A percentile compares a stretch with the other conserved stretches of the same genome.
Evolutionary conservation across 2,797 vertebrate genomes (phyloP).

Genomic region (Gallirallus australis): DNA sequence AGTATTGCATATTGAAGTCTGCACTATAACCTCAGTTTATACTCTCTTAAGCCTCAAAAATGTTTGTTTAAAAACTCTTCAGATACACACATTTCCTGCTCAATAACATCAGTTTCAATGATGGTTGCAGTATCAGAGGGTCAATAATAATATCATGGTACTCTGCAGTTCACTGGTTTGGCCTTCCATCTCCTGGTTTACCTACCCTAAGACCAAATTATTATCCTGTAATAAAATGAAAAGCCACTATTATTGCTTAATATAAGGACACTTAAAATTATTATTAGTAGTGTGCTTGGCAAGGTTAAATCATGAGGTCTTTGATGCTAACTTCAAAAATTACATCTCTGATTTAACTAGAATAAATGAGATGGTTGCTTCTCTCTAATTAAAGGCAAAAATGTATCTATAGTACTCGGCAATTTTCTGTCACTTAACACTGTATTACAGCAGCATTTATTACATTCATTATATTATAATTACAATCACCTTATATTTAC

Average conservation of each 20-base stretch:
- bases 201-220: constrained; percentile 35
- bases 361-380: constrained; percentile 63
- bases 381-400: constrained; percentile 68
- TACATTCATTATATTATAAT: constrained; percentile 55
- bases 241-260: constrained; percentile 45
- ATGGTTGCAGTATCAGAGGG: neutral
- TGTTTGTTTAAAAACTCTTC: neutral
- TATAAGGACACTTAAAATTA: constrained; percentile 62
- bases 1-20: neutral
- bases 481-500: constrained; percentile 37
- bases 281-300: constrained; percentile 43
- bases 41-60: neutral
- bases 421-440: constrained; percentile 68
- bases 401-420: constrained; percentile 18
- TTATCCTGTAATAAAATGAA: constrained; percentile 56
- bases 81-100: neutral
- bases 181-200: constrained; percentile 27
- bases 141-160: constrained; percentile 1
- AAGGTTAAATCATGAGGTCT: constrained; percentile 67
- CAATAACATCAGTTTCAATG: neutral
- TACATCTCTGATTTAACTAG: constrained; percentile 24
- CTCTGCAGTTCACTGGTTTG: constrained; percentile 34
- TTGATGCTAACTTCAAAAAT: constrained; percentile 64
- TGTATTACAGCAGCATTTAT: constrained; percentile 36
- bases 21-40: neutral